A percentile compares a stretch with the other conserved stretches of the same genome.
Evolutionary conservation across 2,888 invertebrate species (phyloP).

Genomic region (Zhuqinia jingwanae): DNA sequence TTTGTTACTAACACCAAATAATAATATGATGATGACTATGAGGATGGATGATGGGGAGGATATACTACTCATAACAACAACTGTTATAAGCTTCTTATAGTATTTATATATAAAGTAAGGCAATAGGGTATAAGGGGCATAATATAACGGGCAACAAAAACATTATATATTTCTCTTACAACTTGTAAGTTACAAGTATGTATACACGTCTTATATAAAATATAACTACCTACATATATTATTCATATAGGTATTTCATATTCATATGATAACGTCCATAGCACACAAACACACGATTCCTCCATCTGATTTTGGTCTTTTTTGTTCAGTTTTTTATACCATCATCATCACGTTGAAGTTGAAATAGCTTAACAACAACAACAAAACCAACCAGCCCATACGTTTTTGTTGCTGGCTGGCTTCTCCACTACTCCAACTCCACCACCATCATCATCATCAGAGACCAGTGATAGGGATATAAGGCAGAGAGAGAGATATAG

Average conservation of each 20-base stretch:
- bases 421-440: constrained; percentile 7
- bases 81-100: background rate
- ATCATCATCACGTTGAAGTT: background rate
- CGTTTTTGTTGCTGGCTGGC: constrained; percentile 39
- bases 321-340: constrained; percentile 16
- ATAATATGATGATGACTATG: background rate
- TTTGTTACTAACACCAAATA: constrained; percentile 13
- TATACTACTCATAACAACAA: no score
- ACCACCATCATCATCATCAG: background rate
- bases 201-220: no score
- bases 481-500: background rate
- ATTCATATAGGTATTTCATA: background rate
- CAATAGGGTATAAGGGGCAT: background rate
- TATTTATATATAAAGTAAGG: background rate
- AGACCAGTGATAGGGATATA: constrained; percentile 17
- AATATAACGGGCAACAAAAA: no score
- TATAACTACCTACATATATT: background rate
- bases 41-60: no score
- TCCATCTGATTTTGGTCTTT: background rate
- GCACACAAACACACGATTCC: background rate
- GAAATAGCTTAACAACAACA: constrained; percentile 47
- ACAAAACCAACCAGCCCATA: background rate
- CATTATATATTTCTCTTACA: no score
- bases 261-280: background rate
- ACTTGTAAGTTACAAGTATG: no score